Evolutionary conservation across 1,140 invertebrate genomes (phyloP), one percentile per base, ranked within the genome.

Genomic region (Diorhabda carinulata): DNA sequence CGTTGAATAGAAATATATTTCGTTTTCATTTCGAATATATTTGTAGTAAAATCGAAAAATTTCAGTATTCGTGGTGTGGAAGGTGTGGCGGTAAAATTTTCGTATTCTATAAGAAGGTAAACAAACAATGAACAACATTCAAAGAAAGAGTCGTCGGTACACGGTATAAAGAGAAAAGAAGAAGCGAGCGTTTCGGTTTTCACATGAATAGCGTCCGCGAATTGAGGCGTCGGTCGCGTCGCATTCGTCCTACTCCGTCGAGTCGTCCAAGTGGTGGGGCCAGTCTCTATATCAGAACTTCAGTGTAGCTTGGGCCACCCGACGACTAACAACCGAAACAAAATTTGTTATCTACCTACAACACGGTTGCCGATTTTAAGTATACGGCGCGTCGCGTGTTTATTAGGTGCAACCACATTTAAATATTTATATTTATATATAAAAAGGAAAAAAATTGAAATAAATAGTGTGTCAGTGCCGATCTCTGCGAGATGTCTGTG

Each of bases 271-370:
- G 52, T 64, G 45, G 63, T 64, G 63, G 63, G 63, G 63, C 10
- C 58, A 42, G 25, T 42, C 10, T 42, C n/a, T 43, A 70, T 61
- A 70, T 70, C 70, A 67, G 70, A 67, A 69, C 68, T 67, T 79
- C 78, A 79, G 78, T 79, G 71, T 73, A 76, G 77, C 74, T 79
- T 76, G 71, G 74, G 73, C 78, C 72, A 72, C 71, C 67, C 69
- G 69, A 70, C 72, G 65, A 52, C 6, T n/a, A n/a, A 52, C 47
- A 52, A 25, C 25, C 25, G 25, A 25, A 25, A 25, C 25, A 1
- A 25, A 25, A 25, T 25, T 25, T 25, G 25, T 25, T 25, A 25
- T 25, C 25, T n/a, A 52, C 47, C 47, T 2, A 52, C 6, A 8
- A 52, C 47, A 52, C 47, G n/a, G 47, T 52, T 52, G 47, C 47